Evolutionary conservation across 2,888 invertebrate genomes (phyloP).

Genomic region (Hyalella azteca): DNA sequence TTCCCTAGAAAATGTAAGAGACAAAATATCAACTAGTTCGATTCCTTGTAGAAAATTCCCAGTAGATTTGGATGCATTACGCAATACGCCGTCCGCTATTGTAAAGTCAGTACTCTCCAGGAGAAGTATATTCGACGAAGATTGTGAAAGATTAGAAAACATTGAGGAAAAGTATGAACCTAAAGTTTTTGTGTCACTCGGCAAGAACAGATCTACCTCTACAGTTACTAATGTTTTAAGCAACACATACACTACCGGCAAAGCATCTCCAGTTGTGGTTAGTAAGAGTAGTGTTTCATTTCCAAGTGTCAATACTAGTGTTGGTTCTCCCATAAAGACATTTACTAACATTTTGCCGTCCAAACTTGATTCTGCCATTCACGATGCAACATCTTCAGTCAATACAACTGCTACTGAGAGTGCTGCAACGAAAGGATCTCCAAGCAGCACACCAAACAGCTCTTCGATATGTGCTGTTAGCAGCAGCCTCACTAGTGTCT

Average conservation of each 20-base stretch:
- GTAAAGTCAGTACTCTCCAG: conserved; percentile 89
- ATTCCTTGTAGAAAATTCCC: conserved; percentile 61
- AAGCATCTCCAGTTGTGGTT: conserved; percentile 55
- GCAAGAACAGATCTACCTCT: conserved; percentile 12
- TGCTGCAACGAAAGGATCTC: too few relatives aligned
- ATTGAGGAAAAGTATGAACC: conserved; percentile 81
- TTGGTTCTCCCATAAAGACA: not conserved
- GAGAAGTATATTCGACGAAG: conserved; percentile 94
- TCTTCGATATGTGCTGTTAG: too few relatives aligned
- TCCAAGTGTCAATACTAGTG: not conserved
- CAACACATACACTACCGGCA: conserved; percentile 58
- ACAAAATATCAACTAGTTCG: not conserved
- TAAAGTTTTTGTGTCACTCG: conserved; percentile 59
- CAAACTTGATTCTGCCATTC: not conserved
- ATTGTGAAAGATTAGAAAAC: conserved; percentile 88
- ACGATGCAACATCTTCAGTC: too few relatives aligned
- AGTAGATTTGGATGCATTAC: conserved; percentile 76
- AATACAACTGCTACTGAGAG: too few relatives aligned
- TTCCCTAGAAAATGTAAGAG: conserved; percentile 23
- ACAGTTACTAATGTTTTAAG: conserved; percentile 32
- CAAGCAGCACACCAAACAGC: too few relatives aligned
- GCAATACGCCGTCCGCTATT: conserved; percentile 90
- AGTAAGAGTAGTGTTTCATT: conserved; percentile 27
- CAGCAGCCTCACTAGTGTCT: too few relatives aligned
- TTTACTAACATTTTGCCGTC: not conserved